phyloP scores from a whole-genome alignment of 1,140 invertebrate genomes.

The Plectrocnemia conspersa region DNA sequence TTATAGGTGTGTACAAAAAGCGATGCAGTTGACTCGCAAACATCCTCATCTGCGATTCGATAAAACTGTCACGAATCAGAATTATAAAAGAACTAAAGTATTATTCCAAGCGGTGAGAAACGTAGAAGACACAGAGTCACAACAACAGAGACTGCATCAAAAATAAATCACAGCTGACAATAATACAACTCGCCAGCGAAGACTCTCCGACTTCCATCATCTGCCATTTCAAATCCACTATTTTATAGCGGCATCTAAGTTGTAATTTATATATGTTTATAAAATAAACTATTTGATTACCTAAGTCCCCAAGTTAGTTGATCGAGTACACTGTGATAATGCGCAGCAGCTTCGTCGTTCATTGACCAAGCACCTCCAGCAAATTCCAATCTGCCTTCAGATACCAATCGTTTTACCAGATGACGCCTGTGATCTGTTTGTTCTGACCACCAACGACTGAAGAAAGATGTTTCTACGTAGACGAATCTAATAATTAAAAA shows the following conservation, averaged over 20 bases:
- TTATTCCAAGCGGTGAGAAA: too few species aligned
- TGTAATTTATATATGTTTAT: too few species aligned
- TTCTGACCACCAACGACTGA: slow-evolving; percentile 86
- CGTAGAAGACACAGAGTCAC: too few species aligned
- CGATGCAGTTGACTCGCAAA: too few species aligned
- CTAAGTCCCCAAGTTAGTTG: slow-evolving; percentile 79
- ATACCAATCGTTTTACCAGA: slow-evolving; percentile 58
- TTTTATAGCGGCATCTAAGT: too few species aligned
- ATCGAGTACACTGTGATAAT: slow-evolving; percentile 92
- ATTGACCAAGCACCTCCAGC: slow-evolving; percentile 84
- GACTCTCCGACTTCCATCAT: background rate
- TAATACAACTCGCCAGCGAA: background rate
- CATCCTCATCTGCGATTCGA: too few species aligned
- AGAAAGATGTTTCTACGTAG: slow-evolving; percentile 81
- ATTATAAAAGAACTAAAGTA: too few species aligned
- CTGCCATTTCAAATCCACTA: too few species aligned
- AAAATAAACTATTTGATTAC: slow-evolving; percentile 45
- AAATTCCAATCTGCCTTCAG: slow-evolving; percentile 80
- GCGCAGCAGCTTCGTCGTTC: slow-evolving; percentile 90
- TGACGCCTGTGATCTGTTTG: slow-evolving; percentile 60
- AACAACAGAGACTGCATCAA: too few species aligned
- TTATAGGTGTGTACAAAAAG: too few species aligned
- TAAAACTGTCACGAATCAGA: too few species aligned
- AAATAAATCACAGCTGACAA: background rate
- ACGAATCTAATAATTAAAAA: slow-evolving; percentile 71